These are phyloP conservation scores for Yponomeuta malinellus DNA, from an alignment of 2,888 invertebrate species.

Conservation along the genomic window DNA sequence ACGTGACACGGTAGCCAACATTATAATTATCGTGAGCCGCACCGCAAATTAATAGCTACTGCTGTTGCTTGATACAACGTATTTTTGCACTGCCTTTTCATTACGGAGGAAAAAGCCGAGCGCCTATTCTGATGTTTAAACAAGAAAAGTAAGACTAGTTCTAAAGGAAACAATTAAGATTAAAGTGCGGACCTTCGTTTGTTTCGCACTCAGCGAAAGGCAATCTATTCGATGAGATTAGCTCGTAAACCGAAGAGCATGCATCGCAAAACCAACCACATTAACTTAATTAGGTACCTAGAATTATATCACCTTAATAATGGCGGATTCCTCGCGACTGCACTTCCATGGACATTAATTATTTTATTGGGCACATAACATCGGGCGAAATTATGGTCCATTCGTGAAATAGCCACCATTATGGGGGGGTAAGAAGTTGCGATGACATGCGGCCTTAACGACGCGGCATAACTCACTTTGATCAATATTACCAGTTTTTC, in stretches of 20 bases:
- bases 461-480: constrained; percentile 28
- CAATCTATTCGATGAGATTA: not conserved
- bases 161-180: not conserved
- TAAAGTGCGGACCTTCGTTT: not conserved
- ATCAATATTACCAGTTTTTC: constrained; percentile 31
- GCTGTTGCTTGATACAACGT: not conserved
- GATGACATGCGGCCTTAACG: constrained; percentile 24
- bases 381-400: constrained; percentile 28
- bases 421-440: constrained; percentile 20
- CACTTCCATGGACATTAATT: constrained; percentile 18
- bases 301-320: constrained; percentile 1
- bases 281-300: not conserved
- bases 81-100: not conserved
- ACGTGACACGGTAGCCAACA: constrained; percentile 13
- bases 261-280: not conserved
- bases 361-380: constrained; percentile 25
- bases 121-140: not conserved
- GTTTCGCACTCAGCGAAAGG: not conserved
- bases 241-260: constrained; percentile 1
- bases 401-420: constrained; percentile 30
- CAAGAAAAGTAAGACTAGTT: not conserved
- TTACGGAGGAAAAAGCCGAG: not conserved
- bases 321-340: not conserved
- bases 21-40: constrained; percentile 4
- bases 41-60: constrained; percentile 2